phyloP scores from a whole-genome alignment of 1,140 invertebrate genomes.

The Idris sp. region DNA sequence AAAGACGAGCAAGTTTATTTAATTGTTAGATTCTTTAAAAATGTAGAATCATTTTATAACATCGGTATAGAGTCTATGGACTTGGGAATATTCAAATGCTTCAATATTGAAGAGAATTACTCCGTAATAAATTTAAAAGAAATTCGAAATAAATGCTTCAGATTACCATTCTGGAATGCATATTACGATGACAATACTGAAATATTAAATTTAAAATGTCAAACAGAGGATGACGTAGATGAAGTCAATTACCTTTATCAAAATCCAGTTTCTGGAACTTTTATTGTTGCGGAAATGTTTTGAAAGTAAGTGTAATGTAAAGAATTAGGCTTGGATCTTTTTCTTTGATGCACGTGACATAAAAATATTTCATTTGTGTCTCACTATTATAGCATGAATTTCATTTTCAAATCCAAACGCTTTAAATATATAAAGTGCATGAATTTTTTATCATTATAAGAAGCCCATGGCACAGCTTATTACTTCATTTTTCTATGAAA shows the following conservation, averaged over 20 bases:
- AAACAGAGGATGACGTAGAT: background rate
- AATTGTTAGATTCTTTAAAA: constrained; percentile 8
- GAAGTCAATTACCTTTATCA: background rate
- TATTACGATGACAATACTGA: background rate
- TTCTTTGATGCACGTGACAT: too few relatives aligned
- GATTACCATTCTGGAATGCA: constrained; percentile 43
- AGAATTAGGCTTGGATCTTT: too few relatives aligned
- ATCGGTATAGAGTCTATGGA: constrained; percentile 6
- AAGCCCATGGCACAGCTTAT: too few relatives aligned
- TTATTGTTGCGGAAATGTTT: background rate
- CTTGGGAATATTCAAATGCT: constrained; percentile 35
- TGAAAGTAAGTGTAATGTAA: too few relatives aligned
- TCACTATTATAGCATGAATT: too few relatives aligned
- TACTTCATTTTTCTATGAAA: too few relatives aligned
- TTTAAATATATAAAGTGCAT: too few relatives aligned
- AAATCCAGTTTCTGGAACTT: background rate
- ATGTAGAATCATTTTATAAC: background rate
- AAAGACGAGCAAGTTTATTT: background rate
- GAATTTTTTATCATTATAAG: too few relatives aligned
- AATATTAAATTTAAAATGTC: constrained; percentile 9
- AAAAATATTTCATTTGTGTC: too few relatives aligned
- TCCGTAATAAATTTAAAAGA: background rate
- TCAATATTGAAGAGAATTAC: constrained; percentile 12
- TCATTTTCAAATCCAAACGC: too few relatives aligned
- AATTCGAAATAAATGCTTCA: constrained; percentile 36